These are phyloP conservation scores for Hypomecis atomaria DNA, from an alignment of 2,888 invertebrate species.

Conservation along the genomic window DNA sequence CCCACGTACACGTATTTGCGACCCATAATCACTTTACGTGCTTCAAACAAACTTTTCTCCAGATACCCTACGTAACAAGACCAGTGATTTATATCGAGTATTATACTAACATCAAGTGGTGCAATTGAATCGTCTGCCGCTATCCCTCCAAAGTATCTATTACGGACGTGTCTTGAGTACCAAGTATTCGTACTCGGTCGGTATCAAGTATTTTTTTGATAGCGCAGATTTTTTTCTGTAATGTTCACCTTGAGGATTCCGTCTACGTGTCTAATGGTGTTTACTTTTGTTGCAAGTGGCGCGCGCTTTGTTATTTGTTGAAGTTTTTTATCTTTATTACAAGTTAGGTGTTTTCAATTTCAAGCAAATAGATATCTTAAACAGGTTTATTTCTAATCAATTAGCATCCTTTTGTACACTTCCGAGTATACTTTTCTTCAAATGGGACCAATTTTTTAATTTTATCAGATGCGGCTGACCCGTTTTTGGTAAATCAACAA, in stretches of 20 bases:
- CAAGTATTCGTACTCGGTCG: constrained; percentile 36
- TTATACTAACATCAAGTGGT: constrained; percentile 66
- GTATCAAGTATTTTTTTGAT: constrained; percentile 46
- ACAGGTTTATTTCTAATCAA: no score
- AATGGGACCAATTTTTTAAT: no score
- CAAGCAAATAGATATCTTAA: no score
- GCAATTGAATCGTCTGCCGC: constrained; percentile 70
- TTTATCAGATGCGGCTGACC: no score
- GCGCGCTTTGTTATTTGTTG: no score
- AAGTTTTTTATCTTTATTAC: no score
- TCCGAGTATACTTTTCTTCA: no score
- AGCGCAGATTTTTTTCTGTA: constrained; percentile 42
- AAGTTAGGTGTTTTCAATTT: no score
- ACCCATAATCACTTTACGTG: constrained; percentile 56
- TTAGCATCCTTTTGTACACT: no score
- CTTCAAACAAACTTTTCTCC: constrained; percentile 48
- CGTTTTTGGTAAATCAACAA: no score
- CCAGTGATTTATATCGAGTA: constrained; percentile 51
- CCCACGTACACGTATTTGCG: constrained; percentile 38
- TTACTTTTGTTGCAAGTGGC: constrained; percentile 1
- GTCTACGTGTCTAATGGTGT: constrained; percentile 40
- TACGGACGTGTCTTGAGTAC: constrained; percentile 64
- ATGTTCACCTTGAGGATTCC: constrained; percentile 50
- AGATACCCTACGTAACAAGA: constrained; percentile 33
- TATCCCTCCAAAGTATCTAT: constrained; percentile 71